phyloP scores from a whole-genome alignment of 2,797 vertebrate genomes.

The Serranus cabrilla region DNA sequence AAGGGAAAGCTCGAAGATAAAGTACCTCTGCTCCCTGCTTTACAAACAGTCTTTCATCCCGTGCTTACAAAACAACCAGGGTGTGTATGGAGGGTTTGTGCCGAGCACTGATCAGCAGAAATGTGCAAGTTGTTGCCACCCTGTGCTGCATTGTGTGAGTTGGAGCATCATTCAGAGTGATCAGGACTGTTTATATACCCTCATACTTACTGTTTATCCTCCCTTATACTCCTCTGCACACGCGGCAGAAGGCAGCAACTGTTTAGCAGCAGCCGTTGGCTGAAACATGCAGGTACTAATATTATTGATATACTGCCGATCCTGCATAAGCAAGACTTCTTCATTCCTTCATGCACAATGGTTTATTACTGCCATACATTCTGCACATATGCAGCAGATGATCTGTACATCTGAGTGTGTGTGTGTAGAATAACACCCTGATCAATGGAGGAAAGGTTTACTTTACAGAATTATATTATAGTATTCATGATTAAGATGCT shows the following conservation, averaged over 20 bases:
- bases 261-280: conserved; percentile 38
- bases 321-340: not conserved
- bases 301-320: conserved; percentile 6
- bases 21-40: not conserved
- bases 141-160: conserved; percentile 4
- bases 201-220: conserved; percentile 14
- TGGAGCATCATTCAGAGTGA: conserved; percentile 8
- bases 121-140: not conserved
- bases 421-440: not conserved
- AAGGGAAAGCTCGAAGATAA: conserved; percentile 3
- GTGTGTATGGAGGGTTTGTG: conserved; percentile 6
- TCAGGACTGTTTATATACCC: conserved; percentile 18
- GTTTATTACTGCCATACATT: conserved; percentile 25
- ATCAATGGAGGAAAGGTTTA: not conserved
- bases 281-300: conserved; percentile 47
- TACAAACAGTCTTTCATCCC: conserved; percentile 9
- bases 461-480: not conserved
- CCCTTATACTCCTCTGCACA: conserved; percentile 10
- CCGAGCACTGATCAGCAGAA: not conserved
- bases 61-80: conserved; percentile 16
- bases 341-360: not conserved
- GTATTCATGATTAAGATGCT: not conserved
- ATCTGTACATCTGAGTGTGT: conserved; percentile 7
- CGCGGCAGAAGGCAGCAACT: not conserved
- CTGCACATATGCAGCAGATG: conserved; percentile 16